phyloP scores from a whole-genome alignment of 2,888 invertebrate genomes.

The Sylvicola cinctus region DNA sequence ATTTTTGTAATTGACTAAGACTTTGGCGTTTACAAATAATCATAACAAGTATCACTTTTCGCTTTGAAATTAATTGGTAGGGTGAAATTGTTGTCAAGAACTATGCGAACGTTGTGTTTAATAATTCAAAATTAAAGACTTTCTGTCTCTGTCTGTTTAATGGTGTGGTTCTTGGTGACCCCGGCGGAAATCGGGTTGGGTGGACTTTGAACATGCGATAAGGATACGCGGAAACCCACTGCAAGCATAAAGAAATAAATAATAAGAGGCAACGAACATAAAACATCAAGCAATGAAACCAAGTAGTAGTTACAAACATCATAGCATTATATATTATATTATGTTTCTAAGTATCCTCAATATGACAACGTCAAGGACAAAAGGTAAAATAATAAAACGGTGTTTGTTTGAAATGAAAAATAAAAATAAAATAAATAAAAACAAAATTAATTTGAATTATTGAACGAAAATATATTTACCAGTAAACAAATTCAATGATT shows the following conservation, averaged over 20 bases:
- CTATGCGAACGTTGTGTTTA: no score
- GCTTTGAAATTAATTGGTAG: no score
- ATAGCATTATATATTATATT: no score
- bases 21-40: no score
- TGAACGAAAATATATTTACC: no score
- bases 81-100: no score
- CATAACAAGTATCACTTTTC: no score
- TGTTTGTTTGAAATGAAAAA: background rate
- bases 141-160: conserved; percentile 4
- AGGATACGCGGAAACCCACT: conserved; percentile 79
- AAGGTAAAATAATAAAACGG: background rate
- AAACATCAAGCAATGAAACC: conserved; percentile 15
- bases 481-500: no score
- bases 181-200: conserved; percentile 25
- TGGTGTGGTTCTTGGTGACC: conserved; percentile 32
- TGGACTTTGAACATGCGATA: conserved; percentile 60
- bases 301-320: no score
- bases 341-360: no score
- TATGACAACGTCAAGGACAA: background rate
- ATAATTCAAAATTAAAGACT: no score
- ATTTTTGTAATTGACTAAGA: conserved; percentile 7
- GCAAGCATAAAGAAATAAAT: conserved; percentile 34
- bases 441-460: no score
- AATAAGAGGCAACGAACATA: background rate
- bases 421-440: background rate